Evolutionary conservation across 2,888 invertebrate genomes (phyloP).

Genomic region (Listrodromus nycthemerus): DNA sequence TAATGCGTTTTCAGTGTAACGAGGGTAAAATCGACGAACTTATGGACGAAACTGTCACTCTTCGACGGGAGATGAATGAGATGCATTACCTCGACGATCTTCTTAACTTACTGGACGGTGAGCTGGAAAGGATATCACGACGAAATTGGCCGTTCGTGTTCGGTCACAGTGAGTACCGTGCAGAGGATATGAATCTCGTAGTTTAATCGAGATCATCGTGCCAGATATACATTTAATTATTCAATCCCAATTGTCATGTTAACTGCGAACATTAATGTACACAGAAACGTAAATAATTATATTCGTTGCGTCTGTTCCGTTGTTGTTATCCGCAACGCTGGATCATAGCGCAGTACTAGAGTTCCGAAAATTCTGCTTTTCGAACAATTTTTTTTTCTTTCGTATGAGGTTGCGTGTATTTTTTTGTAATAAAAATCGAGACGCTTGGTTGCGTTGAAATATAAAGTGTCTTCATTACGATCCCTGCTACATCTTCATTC

Average conservation of each 20-base stretch:
- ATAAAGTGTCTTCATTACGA: not conserved
- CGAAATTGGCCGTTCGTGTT: slow-evolving; percentile 81
- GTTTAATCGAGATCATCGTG: slow-evolving; percentile 64
- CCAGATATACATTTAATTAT: slow-evolving; percentile 4
- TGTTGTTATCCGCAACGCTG: not conserved
- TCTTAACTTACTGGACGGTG: slow-evolving; percentile 79
- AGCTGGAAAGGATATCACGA: slow-evolving; percentile 78
- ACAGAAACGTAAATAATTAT: slow-evolving; percentile 12
- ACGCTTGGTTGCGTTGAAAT: not conserved
- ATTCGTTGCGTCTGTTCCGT: not conserved
- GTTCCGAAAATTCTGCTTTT: slow-evolving; percentile 10
- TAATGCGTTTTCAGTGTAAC: slow-evolving; percentile 73
- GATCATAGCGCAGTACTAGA: slow-evolving; percentile 15
- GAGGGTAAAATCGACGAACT: slow-evolving; percentile 76
- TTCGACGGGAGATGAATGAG: slow-evolving; percentile 78
- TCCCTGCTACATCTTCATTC: not conserved
- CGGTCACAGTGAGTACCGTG: slow-evolving; percentile 72
- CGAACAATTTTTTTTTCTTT: slow-evolving; percentile 8
- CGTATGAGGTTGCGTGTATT: slow-evolving; percentile 27
- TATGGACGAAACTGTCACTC: slow-evolving; percentile 73
- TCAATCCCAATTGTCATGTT: slow-evolving; percentile 8
- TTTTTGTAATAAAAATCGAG: slow-evolving; percentile 32
- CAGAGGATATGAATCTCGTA: slow-evolving; percentile 80
- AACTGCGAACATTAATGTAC: not conserved
- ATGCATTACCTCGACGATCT: slow-evolving; percentile 81